Evolutionary conservation across 92 coral and sea anemone genomes (phyloP).

Genomic region (Porites evermanni): DNA sequence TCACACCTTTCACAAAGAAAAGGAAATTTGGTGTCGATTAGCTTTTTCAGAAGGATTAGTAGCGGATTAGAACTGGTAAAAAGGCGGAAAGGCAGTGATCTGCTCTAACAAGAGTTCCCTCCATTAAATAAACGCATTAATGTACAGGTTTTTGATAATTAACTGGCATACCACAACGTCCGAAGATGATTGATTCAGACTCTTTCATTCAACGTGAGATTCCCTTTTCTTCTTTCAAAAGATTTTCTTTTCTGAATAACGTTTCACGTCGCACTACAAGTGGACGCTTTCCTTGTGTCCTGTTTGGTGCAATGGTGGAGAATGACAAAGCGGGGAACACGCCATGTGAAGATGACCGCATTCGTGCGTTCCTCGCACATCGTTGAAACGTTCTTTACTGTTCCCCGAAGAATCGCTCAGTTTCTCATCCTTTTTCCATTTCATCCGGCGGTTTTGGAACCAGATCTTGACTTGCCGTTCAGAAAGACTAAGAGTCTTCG

Average conservation of each 20-base stretch:
- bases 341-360: constrained; percentile 2
- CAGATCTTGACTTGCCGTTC: constrained; percentile 97
- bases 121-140: constrained; percentile 35
- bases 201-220: neutral
- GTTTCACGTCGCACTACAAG: neutral
- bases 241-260: too few species aligned
- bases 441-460: constrained; percentile 98
- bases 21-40: constrained; percentile 62
- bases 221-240: neutral
- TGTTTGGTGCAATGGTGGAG: constrained; percentile 21
- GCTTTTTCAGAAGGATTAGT: constrained; percentile 68
- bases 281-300: constrained; percentile 6
- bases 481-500: constrained; percentile 83
- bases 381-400: constrained; percentile 38
- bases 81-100: constrained; percentile 69
- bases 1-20: constrained; percentile 51
- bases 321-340: constrained; percentile 27
- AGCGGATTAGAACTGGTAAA: constrained; percentile 58
- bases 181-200: neutral
- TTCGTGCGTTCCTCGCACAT: constrained; percentile 6
- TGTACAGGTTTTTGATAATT: constrained; percentile 18
- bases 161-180: constrained; percentile 44
- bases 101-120: constrained; percentile 71
- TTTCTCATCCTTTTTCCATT: constrained; percentile 96
- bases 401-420: constrained; percentile 70